Conservation (phyloP, 2,888 invertebrate genomes). For the Habrosyne pyritoides region DNA sequence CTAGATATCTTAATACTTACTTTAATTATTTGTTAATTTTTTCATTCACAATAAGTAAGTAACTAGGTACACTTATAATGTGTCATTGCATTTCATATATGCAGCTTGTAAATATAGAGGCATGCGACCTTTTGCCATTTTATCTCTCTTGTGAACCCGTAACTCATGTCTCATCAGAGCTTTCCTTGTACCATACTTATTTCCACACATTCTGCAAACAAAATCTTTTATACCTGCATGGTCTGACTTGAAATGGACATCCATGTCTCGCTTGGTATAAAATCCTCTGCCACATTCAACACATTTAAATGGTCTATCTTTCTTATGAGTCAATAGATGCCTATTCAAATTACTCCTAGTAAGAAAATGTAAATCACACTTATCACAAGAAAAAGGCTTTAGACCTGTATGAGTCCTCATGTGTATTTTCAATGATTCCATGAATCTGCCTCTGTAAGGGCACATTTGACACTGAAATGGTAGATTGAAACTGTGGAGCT, state of each 20-base stretch:
- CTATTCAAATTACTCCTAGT: conserved; percentile 64
- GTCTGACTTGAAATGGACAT: conserved; percentile 56
- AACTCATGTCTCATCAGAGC: conserved; percentile 64
- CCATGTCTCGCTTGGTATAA: conserved; percentile 54
- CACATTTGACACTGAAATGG: conserved; percentile 59
- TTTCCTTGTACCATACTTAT: conserved; percentile 61
- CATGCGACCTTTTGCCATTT: conserved; percentile 61
- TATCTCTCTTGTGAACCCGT: conserved; percentile 61
- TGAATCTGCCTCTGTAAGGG: conserved; percentile 58
- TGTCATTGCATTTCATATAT: conserved; percentile 11
- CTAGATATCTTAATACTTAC: background rate
- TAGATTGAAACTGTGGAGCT: conserved; percentile 50
- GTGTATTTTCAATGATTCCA: conserved; percentile 59
- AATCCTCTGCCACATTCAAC: conserved; percentile 57
- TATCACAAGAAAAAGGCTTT: conserved; percentile 61
- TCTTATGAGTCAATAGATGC: conserved; percentile 59
- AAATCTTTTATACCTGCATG: conserved; percentile 61
- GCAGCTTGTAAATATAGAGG: conserved; percentile 61
- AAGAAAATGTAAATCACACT: conserved; percentile 53
- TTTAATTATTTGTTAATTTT: background rate
- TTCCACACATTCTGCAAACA: conserved; percentile 54
- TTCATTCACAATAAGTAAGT: background rate
- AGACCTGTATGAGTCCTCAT: conserved; percentile 59
- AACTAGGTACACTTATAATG: background rate
- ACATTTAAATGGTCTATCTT: conserved; percentile 58